Evolutionary conservation across 2,797 vertebrate genomes (phyloP), one percentile per base, ranked within the genome.

Genomic region (Helarctos malayanus): DNA sequence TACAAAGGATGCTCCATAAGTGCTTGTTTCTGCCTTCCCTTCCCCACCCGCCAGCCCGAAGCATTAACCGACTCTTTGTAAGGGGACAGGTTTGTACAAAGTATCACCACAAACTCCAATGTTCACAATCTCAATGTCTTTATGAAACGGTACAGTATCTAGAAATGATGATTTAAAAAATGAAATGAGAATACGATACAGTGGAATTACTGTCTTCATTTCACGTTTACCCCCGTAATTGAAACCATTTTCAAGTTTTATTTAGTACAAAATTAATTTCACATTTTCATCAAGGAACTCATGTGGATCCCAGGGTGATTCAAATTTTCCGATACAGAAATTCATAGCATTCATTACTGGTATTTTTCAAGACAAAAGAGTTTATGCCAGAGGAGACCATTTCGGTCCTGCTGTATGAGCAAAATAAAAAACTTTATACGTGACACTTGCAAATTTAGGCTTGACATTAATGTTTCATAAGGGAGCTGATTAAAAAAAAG

Each of bases 261-360:
- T 95, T 97, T 85, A 98, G 93, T 92, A 97, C 97, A 90, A 98
- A 95, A 98, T 98, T 98, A 98, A 98, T 98, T 97, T 98, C 96
- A 96, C 93, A 89, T 97, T 98, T 97, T 93, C 89, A 97, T 98
- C 97, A 98, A 97, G 97, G 97, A 98, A 97, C 65, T 79, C 98
- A 59, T 65, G 95, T 92, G 80, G 91, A 98, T 92, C 94, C 92
- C 88, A 41, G 97, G 93, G 93, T 96, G 9, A 98, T 89, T 97
- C 81, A 94, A 76, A 95, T 86, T 98, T 98, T 96, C 96, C 91
- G 45, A 93, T 71, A 97, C 65, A 95, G 90, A 98, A 38, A 97
- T 85, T 96, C 95, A 97, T 69, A 96, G 97, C 73, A 82, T 38
- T 81, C 35, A 69, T 88, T 94, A 71, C 47, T 92, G 49, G 15